Evolutionary conservation across 2,888 invertebrate genomes (phyloP), one percentile per base, ranked within the genome.

Genomic region (Epirrhoe tristata): DNA sequence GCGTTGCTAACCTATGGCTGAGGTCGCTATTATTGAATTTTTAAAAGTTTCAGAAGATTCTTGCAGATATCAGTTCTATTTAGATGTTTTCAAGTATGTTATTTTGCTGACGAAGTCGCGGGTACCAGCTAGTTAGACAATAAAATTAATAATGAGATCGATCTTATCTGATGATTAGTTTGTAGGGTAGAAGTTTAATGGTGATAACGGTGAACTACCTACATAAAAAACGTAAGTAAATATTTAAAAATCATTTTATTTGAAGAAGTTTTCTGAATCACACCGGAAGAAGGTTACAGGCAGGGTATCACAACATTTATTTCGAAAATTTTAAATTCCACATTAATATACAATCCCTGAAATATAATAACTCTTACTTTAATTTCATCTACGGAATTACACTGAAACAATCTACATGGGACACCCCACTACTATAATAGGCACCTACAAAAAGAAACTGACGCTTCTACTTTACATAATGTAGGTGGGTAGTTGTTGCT

Each of bases 221-320:
- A n/a, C n/a, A n/a, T n/a, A n/a, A 48, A 43, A 43, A 43, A 48
- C 14, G 14, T 14, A 46, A 4, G 14, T 14, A 48, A 14, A 69
- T 66, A 69, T 81, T 84, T 88, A 87, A 77, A 91, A 91, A 89
- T 84, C 81, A 82, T 79, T 89, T 88, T 91, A 85, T 84, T 88
- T 85, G 85, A 86, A 85, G 86, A 88, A 86, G 76, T 79, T 83
- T 82, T 78, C 75, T 84, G 82, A 84, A 87, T 88, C 86, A 90
- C 90, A 91, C 87, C 83, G 87, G 90, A 89, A 90, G 85, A 87
- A 84, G 84, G 84, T 85, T 82, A 88, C 84, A 92, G 92, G 91
- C 91, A 91, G 93, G 91, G 87, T 93, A 93, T 93, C 93, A 93
- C 93, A 93, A 92, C 91, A 93, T 91, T 90, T 82, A 90, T 83